Base-by-base conservation (phyloP, 2,888 invertebrate species). In the Agonopterix alstromeriana region DNA sequence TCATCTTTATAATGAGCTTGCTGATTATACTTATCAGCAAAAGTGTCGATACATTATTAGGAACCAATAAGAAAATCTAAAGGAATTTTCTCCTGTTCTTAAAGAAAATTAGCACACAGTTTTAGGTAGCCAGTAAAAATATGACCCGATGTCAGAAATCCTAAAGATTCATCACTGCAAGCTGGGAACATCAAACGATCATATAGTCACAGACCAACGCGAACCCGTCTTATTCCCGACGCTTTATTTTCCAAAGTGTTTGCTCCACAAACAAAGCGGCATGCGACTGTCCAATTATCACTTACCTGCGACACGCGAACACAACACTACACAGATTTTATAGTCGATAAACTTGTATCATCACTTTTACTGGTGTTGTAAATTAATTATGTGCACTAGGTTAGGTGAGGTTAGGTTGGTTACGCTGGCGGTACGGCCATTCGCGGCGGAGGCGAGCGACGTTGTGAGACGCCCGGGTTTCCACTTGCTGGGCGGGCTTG, bases 251-350 rank as follows among this genome's bases (percentile, higher is more conserved):
- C 63, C 42, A 44, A 44, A 68, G 71, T 83, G 75, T 83, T 82
- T 82, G 75, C 70, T 61, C 60, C 57, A 61, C 81, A 84, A 85
- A 87, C 79, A 80, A 56, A 62, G 74, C 80, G 47, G 77, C 77
- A 67, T 73, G 72, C 75, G 76, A 77, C 73, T 73, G 73, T 79
- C 68, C 83, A 87, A 87, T 87, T 86, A 87, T 79, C 87, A 87
- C 88, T 87, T 83, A 88, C 88, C 88, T 86, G 86, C 67, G 81
- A 87, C 82, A 79, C 76, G 81, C 77, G 82, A 84, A 77, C 85
- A 83, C 84, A 77, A 77, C 82, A 84, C 84, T 75, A 73, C 78
- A 82, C 83, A 82, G 83, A 81, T 87, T 85, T 53, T 84, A 86
- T 82, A 73, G 87, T 81, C 82, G 80, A 85, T 85, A 83, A 86